These are phyloP conservation scores for Saccostrea echinata DNA, from an alignment of 1,140 invertebrate species.

Conservation along the genomic window DNA sequence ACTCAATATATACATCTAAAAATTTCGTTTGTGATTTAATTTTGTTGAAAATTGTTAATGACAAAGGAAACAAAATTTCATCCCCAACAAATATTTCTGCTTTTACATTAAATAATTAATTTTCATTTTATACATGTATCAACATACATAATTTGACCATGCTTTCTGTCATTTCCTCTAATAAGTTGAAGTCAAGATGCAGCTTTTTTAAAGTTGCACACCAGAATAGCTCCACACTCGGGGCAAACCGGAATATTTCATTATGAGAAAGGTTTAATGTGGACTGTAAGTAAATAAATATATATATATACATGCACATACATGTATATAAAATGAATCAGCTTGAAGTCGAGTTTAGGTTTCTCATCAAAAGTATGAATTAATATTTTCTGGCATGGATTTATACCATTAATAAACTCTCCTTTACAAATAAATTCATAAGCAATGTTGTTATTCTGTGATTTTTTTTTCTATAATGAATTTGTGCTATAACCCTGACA, in stretches of 20 bases:
- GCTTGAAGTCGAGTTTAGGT: neutral
- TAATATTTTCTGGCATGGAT: neutral
- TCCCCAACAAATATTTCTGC: too few relatives aligned
- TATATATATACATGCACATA: neutral
- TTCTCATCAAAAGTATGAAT: too few relatives aligned
- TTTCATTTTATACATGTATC: constrained; percentile 28
- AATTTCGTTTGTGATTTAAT: too few relatives aligned
- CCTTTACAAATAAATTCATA: too few relatives aligned
- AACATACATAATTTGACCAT: constrained; percentile 86
- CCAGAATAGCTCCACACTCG: constrained; percentile 72
- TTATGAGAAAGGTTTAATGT: constrained; percentile 68
- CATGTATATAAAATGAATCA: neutral
- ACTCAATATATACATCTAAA: too few relatives aligned
- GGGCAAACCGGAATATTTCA: constrained; percentile 66
- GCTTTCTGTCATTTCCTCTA: constrained; percentile 93
- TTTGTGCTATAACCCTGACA: neutral
- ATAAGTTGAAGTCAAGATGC: constrained; percentile 82
- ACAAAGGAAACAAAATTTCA: too few relatives aligned
- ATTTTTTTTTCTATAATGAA: too few relatives aligned
- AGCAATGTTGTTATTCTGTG: too few relatives aligned
- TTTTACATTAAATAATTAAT: too few relatives aligned
- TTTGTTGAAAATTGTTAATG: too few relatives aligned
- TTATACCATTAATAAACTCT: neutral
- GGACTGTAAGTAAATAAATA: constrained; percentile 57
- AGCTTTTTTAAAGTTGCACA: constrained; percentile 64